Evolutionary conservation across 1,140 invertebrate species (phyloP).

Genomic region (Lucilia cuprina): DNA sequence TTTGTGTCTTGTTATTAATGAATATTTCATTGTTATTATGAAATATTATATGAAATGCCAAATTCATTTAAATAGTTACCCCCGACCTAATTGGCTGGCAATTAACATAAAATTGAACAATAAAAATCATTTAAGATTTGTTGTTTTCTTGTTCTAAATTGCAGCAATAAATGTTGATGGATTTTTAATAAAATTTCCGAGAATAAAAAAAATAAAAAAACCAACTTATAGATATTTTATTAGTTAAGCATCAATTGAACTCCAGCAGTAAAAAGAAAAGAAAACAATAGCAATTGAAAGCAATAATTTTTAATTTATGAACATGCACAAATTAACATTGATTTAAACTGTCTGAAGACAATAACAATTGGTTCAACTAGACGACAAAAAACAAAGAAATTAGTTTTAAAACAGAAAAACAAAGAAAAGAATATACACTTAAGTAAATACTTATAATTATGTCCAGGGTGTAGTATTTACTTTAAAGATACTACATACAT

Average conservation of each 20-base stretch:
- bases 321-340: neutral
- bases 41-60: neutral
- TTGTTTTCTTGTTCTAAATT: neutral
- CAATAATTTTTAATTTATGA: constrained; percentile 7
- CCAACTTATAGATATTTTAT: neutral
- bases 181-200: constrained; percentile 1
- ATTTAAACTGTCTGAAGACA: neutral
- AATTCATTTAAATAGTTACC: neutral
- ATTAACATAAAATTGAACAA: neutral
- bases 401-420: neutral
- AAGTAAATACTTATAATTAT: too few relatives aligned
- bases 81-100: neutral
- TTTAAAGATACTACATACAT: neutral
- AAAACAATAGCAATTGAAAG: neutral
- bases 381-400: neutral
- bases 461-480: neutral
- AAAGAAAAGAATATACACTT: too few relatives aligned
- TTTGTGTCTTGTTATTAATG: too few relatives aligned
- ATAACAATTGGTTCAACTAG: neutral
- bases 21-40: neutral
- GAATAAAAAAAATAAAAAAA: neutral
- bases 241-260: neutral
- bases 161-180: neutral
- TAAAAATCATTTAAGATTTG: neutral
- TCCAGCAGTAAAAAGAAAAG: neutral